Conservation (phyloP, 2,888 invertebrate genomes). For the Masnerella sp. region DNA sequence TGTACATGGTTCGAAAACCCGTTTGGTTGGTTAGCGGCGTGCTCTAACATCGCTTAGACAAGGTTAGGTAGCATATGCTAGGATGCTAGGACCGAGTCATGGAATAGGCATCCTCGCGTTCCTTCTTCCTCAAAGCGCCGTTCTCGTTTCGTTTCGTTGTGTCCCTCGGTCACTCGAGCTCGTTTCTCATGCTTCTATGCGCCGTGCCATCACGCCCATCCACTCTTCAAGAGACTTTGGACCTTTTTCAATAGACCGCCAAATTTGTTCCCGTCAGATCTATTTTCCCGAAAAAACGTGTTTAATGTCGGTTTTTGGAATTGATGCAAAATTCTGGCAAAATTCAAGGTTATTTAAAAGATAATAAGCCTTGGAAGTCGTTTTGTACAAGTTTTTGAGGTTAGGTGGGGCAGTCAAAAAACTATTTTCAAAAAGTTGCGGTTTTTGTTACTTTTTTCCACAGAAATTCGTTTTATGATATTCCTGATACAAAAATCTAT, state of each 20-base stretch:
- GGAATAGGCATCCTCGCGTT: constrained; percentile 50
- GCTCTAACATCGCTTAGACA: constrained; percentile 54
- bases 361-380: no score
- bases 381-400: no score
- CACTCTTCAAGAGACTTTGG: constrained; percentile 22
- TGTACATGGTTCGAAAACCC: constrained; percentile 56
- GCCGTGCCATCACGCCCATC: constrained; percentile 43
- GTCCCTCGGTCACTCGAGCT: constrained; percentile 41
- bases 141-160: constrained; percentile 26
- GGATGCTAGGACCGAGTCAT: constrained; percentile 54
- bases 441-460: no score
- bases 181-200: constrained; percentile 45
- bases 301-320: no score
- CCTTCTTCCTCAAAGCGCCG: constrained; percentile 43
- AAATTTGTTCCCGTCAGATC: constrained; percentile 1
- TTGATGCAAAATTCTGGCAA: no score
- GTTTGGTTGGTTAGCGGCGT: constrained; percentile 60
- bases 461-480: no score
- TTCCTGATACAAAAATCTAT: no score
- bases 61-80: constrained; percentile 59
- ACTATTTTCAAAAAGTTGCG: no score
- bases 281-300: no score
- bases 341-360: no score
- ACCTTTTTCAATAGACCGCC: constrained; percentile 17
- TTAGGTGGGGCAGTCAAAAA: no score